phyloP scores from a whole-genome alignment of 2,113 vertebrate species.

The Syrrhaptes paradoxus region DNA sequence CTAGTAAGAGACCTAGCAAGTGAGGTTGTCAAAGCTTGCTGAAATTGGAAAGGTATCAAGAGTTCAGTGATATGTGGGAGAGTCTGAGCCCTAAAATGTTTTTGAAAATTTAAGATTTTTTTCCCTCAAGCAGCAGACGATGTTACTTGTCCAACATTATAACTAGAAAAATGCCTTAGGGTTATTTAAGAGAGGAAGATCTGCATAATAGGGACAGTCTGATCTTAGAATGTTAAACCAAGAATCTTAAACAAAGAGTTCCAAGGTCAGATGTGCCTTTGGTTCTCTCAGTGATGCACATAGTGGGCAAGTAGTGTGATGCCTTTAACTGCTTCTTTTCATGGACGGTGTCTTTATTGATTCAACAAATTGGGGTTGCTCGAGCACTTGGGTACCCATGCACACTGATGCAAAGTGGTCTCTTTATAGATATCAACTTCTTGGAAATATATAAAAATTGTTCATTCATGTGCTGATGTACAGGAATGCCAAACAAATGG shows the following conservation, averaged over 20 bases:
- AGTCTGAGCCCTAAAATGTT: not conserved
- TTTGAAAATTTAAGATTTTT: not conserved
- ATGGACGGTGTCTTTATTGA: not conserved
- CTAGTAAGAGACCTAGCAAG: not conserved
- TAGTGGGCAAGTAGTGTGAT: not conserved
- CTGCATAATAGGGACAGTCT: not conserved
- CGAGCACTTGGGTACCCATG: not conserved
- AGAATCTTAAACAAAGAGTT: not conserved
- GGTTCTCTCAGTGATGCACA: not conserved
- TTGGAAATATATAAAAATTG: not conserved
- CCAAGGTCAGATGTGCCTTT: not conserved
- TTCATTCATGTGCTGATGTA: not conserved
- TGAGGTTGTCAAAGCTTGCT: not conserved
- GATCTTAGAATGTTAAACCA: not conserved
- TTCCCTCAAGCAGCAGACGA: not conserved
- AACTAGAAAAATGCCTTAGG: not conserved
- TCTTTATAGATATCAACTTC: not conserved
- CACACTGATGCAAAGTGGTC: not conserved
- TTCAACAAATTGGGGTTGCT: not conserved
- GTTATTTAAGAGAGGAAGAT: not conserved
- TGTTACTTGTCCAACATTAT: not conserved
- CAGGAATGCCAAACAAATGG: not conserved
- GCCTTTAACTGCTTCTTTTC: not conserved
- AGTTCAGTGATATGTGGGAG: not conserved
- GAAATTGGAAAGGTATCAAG: not conserved